phyloP scores from a whole-genome alignment of 2,113 vertebrate species.

The Vireo altiloquus region DNA sequence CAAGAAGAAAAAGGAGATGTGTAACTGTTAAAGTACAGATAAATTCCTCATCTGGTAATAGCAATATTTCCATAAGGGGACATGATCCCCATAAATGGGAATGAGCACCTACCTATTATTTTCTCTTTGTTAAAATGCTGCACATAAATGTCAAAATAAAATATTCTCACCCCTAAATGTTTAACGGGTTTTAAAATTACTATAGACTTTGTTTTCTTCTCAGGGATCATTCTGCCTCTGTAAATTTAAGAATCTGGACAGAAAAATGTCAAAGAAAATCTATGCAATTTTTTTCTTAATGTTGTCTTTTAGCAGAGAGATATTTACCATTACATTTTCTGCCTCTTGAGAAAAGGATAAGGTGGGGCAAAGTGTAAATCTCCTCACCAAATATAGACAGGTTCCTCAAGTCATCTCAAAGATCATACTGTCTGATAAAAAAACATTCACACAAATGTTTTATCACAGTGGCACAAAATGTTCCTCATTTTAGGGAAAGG shows the following conservation, averaged over 20 bases:
- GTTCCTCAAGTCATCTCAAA: neutral
- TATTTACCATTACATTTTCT: neutral
- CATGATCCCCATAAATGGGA: neutral
- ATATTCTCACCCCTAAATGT: neutral
- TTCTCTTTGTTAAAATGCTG: neutral
- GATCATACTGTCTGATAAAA: neutral
- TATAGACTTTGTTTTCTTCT: neutral
- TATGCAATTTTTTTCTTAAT: neutral
- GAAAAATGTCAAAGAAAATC: neutral
- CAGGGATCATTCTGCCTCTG: neutral
- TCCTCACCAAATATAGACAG: neutral
- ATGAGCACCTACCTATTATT: neutral
- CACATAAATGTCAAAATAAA: neutral
- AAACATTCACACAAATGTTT: fast-evolving
- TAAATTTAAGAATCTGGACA: neutral
- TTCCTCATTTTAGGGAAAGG: neutral
- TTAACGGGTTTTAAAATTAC: neutral
- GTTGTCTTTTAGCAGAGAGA: neutral
- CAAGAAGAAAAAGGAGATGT: neutral
- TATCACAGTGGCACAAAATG: fast-evolving
- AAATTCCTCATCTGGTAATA: neutral
- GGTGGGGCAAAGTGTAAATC: neutral
- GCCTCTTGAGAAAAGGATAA: neutral
- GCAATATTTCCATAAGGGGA: neutral
- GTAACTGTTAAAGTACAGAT: neutral